These are phyloP conservation scores for Oncorhynchus tshawytscha DNA, from an alignment of 2,113 vertebrate genomes.

Conservation along the genomic window DNA sequence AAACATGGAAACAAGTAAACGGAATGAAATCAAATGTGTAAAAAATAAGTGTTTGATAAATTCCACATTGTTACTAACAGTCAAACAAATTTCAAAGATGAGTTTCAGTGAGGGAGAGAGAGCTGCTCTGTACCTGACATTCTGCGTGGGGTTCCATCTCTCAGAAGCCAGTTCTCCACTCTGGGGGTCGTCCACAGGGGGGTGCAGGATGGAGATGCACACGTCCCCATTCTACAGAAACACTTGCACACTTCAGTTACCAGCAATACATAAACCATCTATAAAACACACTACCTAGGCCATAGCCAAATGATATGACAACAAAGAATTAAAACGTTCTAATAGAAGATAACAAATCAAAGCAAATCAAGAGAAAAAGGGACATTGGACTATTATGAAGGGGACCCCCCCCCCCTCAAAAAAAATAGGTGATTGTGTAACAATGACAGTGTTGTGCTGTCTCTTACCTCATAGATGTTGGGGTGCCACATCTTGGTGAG, in stretches of 20 bases:
- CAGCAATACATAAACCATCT: too few species aligned
- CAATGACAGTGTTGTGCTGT: background rate
- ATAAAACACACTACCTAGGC: too few species aligned
- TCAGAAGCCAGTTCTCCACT: conserved; percentile 93
- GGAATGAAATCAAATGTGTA: background rate
- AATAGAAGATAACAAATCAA: too few species aligned
- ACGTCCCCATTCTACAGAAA: conserved; percentile 82
- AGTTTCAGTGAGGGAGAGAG: background rate
- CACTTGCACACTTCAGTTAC: background rate
- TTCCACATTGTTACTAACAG: background rate
- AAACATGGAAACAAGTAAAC: background rate
- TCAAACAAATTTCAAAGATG: background rate
- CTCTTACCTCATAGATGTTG: conserved; percentile 92
- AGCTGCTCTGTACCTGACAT: conserved; percentile 79
- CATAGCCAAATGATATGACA: background rate
- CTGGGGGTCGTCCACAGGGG: conserved; percentile 91
- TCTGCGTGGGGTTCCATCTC: conserved; percentile 96
- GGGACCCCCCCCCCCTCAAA: too few species aligned
- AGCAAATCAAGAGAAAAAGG: too few species aligned
- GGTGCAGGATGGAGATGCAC: conserved; percentile 94
- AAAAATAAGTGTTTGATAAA: background rate
- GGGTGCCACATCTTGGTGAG: conserved; percentile 99
- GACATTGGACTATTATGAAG: too few species aligned
- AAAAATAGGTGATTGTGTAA: background rate
- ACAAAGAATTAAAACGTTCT: too few species aligned